A percentile compares a stretch with the other conserved stretches of the same genome.
These are phyloP conservation scores for Zapornia atra DNA, from an alignment of 2,113 vertebrate species.

Conservation along the genomic window DNA sequence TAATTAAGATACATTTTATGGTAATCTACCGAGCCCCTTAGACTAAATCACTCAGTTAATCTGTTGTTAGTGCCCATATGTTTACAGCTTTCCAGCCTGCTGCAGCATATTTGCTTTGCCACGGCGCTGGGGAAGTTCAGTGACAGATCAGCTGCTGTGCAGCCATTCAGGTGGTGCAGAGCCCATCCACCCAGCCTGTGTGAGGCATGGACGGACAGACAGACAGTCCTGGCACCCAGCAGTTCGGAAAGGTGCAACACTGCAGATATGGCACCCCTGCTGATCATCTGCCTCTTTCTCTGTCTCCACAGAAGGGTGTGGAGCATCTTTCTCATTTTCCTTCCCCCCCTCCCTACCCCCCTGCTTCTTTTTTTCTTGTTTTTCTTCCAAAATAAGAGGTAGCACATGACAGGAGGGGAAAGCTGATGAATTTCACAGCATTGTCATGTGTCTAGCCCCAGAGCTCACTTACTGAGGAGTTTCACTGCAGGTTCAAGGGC, in stretches of 20 bases:
- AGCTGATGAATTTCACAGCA: not conserved
- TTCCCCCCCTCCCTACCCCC: not conserved
- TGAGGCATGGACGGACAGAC: not conserved
- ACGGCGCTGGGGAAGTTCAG: not conserved
- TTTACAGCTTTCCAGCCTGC: constrained; percentile 51
- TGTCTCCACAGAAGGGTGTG: not conserved
- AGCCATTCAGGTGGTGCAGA: not conserved
- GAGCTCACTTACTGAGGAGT: not conserved
- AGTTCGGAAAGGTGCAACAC: not conserved
- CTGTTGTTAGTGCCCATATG: constrained; percentile 70
- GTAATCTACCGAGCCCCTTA: constrained; percentile 58
- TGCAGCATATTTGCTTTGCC: constrained; percentile 48
- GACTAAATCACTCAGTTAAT: constrained; percentile 68
- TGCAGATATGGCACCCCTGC: not conserved
- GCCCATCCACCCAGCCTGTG: not conserved
- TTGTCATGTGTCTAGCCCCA: rapidly evolving
- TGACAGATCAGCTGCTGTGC: not conserved
- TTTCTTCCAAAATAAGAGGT: not conserved
- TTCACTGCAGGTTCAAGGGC: not conserved
- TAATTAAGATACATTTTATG: constrained; percentile 70
- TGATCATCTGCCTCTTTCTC: not conserved
- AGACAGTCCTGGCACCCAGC: not conserved
- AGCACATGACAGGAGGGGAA: not conserved
- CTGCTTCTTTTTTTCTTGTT: no score
- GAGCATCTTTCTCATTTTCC: not conserved